Evolutionary conservation across 1,140 invertebrate species (phyloP).

Genomic region (Panagrolaimus sp.): DNA sequence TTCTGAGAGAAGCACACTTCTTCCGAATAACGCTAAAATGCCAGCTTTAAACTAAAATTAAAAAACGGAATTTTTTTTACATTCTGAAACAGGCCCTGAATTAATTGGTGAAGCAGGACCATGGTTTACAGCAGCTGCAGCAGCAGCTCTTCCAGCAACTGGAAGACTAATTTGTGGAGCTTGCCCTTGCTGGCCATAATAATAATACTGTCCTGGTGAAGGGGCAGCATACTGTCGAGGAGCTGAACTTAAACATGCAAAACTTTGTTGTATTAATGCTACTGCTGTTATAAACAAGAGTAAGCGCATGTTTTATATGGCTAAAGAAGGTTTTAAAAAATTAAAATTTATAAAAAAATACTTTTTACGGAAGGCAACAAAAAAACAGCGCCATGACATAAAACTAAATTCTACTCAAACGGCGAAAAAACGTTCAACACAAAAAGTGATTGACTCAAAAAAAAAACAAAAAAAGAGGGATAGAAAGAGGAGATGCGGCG

Average conservation of each 20-base stretch:
- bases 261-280: slow-evolving; percentile 9
- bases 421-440: not conserved
- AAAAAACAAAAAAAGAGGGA: not conserved
- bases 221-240: slow-evolving; percentile 6
- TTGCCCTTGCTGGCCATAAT: not conserved
- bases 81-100: not conserved
- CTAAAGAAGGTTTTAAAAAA: not conserved
- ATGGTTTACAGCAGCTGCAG: not conserved
- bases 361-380: not conserved
- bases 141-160: not conserved
- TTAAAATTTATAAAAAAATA: not conserved
- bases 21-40: slow-evolving; percentile 34
- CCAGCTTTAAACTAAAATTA: too few species aligned
- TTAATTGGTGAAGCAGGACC: not conserved
- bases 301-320: not conserved
- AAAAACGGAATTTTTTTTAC: too few species aligned
- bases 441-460: slow-evolving; percentile 10
- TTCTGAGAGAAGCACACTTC: slow-evolving; percentile 34
- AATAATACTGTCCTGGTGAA: not conserved
- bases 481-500: not conserved
- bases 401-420: slow-evolving; percentile 1
- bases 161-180: not conserved
- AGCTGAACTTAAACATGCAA: not conserved
- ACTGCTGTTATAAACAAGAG: not conserved
- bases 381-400: not conserved